phyloP scores from a whole-genome alignment of 2,113 vertebrate genomes.

The Ardeotis arabs region DNA sequence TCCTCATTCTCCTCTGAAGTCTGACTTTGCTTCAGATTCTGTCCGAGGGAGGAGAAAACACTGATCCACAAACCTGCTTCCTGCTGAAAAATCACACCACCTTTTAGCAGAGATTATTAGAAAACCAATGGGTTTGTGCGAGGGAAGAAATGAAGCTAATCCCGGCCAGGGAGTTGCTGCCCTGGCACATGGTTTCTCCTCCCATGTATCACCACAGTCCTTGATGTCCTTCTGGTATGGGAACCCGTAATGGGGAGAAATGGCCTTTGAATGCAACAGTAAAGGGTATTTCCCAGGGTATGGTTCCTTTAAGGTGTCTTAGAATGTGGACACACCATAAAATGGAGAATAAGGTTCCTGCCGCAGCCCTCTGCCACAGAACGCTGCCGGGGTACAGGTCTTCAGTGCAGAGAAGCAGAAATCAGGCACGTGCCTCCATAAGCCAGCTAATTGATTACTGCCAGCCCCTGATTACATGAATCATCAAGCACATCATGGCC shows the following conservation, averaged over 20 bases:
- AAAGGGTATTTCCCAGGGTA: not conserved
- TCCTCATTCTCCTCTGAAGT: not conserved
- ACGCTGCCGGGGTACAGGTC: not conserved
- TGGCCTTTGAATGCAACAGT: not conserved
- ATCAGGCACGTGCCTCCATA: not conserved
- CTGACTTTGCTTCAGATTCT: not conserved
- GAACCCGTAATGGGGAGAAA: not conserved
- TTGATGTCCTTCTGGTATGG: not conserved
- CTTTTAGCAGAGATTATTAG: not conserved
- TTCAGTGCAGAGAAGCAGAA: not conserved
- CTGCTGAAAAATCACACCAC: not conserved
- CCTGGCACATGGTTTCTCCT: not conserved
- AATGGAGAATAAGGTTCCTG: not conserved
- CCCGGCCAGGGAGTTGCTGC: not conserved
- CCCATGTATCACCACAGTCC: not conserved
- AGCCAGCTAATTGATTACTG: not conserved
- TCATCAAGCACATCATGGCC: not conserved
- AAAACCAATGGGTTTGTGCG: not conserved
- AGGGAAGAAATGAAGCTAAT: not conserved
- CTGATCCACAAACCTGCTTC: not conserved
- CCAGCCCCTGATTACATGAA: not conserved
- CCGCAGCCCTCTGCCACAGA: not conserved
- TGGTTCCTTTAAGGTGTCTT: not conserved
- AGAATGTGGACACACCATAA: not conserved
- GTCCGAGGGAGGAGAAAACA: not conserved